Percentiles rank a stretch among this genome's conserved stretches.
These are phyloP conservation scores for Petrocephalus zakoni DNA, from an alignment of 2,113 vertebrate species.

Conservation along the genomic window DNA sequence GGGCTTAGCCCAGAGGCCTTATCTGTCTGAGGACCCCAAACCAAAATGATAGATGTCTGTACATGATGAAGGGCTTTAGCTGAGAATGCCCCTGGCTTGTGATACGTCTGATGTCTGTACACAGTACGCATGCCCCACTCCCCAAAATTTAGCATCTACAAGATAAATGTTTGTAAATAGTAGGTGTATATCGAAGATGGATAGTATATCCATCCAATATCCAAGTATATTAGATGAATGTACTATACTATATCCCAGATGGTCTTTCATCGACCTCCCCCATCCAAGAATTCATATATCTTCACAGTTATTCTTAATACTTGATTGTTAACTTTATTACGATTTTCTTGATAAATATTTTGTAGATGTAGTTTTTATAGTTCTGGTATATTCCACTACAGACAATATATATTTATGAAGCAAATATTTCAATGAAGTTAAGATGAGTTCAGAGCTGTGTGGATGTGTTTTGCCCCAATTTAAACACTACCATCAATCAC, in stretches of 20 bases:
- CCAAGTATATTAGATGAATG: too few species aligned
- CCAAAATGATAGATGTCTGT: not conserved
- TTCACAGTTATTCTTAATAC: not conserved
- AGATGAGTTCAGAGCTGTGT: not conserved
- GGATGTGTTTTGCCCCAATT: not conserved
- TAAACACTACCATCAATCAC: conserved; percentile 18
- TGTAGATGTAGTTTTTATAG: not conserved
- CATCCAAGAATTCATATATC: not conserved
- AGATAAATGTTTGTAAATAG: not conserved
- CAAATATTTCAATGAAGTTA: not conserved
- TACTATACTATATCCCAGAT: not conserved
- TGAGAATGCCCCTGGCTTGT: not conserved
- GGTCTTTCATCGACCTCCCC: not conserved
- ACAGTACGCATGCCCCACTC: not conserved
- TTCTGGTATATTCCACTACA: not conserved
- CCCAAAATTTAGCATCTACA: not conserved
- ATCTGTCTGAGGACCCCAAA: not conserved
- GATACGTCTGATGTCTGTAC: not conserved
- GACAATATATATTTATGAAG: not conserved
- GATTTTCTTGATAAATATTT: not conserved
- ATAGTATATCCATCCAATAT: too few species aligned
- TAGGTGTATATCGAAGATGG: not conserved
- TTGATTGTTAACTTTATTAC: not conserved
- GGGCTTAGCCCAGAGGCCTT: not conserved
- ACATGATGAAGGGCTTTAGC: not conserved